phyloP scores from a whole-genome alignment of 2,113 vertebrate species.

The Pteropus alecto region DNA sequence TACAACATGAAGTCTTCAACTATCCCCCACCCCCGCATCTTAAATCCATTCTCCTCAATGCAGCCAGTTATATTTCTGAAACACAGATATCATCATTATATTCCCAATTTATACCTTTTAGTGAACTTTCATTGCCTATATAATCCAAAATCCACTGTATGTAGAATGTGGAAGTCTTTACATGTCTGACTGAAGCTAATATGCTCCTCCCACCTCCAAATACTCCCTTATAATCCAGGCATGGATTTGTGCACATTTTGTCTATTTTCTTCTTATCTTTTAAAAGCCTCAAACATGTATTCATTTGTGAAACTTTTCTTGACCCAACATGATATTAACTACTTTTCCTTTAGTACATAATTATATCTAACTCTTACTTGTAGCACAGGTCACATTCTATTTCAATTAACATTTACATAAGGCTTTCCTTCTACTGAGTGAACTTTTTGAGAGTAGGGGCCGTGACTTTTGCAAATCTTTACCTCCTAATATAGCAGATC shows the following conservation, averaged over 20 bases:
- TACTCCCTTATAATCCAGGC: background rate
- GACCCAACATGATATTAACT: background rate
- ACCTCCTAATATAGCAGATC: background rate
- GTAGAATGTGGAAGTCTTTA: background rate
- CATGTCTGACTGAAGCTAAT: background rate
- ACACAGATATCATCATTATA: background rate
- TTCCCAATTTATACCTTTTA: background rate
- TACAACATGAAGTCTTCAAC: background rate
- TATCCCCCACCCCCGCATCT: fast-evolving
- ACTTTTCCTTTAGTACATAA: background rate
- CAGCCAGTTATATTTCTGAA: background rate
- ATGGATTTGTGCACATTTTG: background rate
- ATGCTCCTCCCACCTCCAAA: background rate
- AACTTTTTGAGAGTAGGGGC: background rate
- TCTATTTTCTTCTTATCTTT: background rate
- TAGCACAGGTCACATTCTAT: background rate
- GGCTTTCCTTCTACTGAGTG: background rate
- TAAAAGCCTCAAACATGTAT: background rate
- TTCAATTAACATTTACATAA: background rate
- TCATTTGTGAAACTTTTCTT: background rate
- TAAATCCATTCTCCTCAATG: background rate
- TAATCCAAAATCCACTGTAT: background rate
- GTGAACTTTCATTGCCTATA: background rate
- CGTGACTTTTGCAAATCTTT: background rate
- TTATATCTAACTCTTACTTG: background rate